Percentiles rank a stretch among this genome's conserved stretches.
These are phyloP conservation scores for Cottoperca gobio DNA, from an alignment of 2,797 vertebrate genomes.

Conservation along the genomic window DNA sequence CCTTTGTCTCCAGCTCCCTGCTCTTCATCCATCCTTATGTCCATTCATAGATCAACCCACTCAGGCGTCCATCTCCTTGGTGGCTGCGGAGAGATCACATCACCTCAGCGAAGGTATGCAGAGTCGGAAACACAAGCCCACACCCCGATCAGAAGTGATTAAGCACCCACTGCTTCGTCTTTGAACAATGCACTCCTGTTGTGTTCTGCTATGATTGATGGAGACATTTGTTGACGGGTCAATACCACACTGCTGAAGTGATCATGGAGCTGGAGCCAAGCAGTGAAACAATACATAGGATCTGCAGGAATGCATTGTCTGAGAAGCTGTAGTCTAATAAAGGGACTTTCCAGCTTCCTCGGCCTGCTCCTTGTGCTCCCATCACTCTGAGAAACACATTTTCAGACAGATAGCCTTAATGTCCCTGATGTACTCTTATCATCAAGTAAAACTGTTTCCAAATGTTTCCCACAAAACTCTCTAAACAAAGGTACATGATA, in stretches of 20 bases:
- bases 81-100: constrained; percentile 25
- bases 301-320: constrained; percentile 61
- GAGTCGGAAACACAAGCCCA: constrained; percentile 44
- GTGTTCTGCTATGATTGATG: constrained; percentile 51
- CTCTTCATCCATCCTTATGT: neutral
- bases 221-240: constrained; percentile 60
- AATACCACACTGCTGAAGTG: constrained; percentile 54
- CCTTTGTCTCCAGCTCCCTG: constrained; percentile 19
- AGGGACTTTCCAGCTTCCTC: constrained; percentile 65
- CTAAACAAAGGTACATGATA: neutral
- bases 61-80: constrained; percentile 16
- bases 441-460: neutral
- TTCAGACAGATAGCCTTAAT: constrained; percentile 21
- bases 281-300: constrained; percentile 39
- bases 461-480: constrained; percentile 6
- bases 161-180: constrained; percentile 33
- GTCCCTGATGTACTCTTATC: constrained; percentile 18
- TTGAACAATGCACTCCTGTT: constrained; percentile 52
- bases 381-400: constrained; percentile 28
- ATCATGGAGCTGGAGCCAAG: constrained; percentile 55
- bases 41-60: constrained; percentile 35
- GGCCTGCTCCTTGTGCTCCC: constrained; percentile 3
- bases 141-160: constrained; percentile 42
- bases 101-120: constrained; percentile 46
- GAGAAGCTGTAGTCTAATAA: constrained; percentile 43